A percentile compares a stretch with the other conserved stretches of the same genome.
phyloP scores from a whole-genome alignment of 2,888 invertebrate genomes.

The Dione vanillae region DNA sequence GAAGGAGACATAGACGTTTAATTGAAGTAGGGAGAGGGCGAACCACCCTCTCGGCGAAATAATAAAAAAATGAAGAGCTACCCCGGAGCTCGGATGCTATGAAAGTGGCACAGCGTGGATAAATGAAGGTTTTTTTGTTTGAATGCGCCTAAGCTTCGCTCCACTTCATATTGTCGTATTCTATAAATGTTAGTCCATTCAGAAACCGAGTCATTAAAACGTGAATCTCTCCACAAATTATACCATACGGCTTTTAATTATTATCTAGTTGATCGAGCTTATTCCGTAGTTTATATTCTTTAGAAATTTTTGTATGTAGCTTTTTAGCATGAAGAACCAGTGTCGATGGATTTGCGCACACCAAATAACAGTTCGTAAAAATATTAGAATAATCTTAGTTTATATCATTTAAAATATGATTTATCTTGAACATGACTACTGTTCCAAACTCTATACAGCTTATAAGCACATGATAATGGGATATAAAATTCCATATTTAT shows the following conservation, averaged over 20 bases:
- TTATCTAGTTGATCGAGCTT: constrained; percentile 25
- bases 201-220: constrained; percentile 70
- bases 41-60: constrained; percentile 66
- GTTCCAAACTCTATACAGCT: constrained; percentile 33
- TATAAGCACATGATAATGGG: constrained; percentile 46
- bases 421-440: constrained; percentile 1
- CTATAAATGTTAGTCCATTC: constrained; percentile 79
- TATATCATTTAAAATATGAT: background rate
- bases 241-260: constrained; percentile 43
- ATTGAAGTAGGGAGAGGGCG: constrained; percentile 76
- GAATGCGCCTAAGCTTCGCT: constrained; percentile 79
- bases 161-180: constrained; percentile 81
- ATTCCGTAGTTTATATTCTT: constrained; percentile 2
- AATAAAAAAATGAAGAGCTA: constrained; percentile 79
- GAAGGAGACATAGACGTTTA: constrained; percentile 81
- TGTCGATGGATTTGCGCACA: background rate
- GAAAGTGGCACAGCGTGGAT: constrained; percentile 83
- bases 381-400: background rate
- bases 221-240: constrained; percentile 56
- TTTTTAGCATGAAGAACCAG: background rate
- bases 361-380: background rate
- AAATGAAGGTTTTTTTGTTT: constrained; percentile 81
- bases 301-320: background rate
- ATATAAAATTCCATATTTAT: constrained; percentile 68
- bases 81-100: constrained; percentile 81